Base-by-base conservation (phyloP, 2,113 vertebrate species). In the Mobula birostris region DNA sequence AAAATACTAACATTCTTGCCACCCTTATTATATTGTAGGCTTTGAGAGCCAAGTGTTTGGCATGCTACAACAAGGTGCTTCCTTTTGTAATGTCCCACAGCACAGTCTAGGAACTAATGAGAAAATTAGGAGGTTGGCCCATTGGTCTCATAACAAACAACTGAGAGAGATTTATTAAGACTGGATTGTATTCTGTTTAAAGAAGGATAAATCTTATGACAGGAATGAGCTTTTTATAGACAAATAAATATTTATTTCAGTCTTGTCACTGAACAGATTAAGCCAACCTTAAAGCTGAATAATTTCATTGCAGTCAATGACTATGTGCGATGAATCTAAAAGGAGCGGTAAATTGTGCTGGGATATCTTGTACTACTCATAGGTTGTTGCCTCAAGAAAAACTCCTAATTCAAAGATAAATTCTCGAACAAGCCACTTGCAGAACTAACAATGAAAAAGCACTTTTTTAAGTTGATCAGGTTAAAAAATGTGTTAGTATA, bases 81-180 rank as follows among this genome's bases (percentile, higher is more conserved):
- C n/a, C 63, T 40, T 36, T 15, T 70, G 63, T 40, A 27, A 68
- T 40, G 63, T 70, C 88, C 66, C 66, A 92, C 88, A 24, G 63
- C 17, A 40, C 66, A 40, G 88, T 36, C n/a, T 40, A 40, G 32
- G 40, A 68, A 40, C 29, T 91, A 91, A 66, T 91, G 48, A 85
- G 82, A 88, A 88, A 88, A 90, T 90, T 90, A 29, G 12, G 58
- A 90, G 85, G 85, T 66, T n/a, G 85, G 58, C 14, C 83, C 56
- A 87, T 27, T 63, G 83, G 83, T 87, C 24, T 87, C 61, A 90
- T 63, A 32, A 3, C 58, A 15, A 32, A n/a, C 21, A 74, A 29
- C 36, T 74, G 91, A 56, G 36, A 3, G 85, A 66, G n/a, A 32
- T 90, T 32, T 74, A 56, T 93, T 93, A 56, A 76, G 91, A 76